Percentiles rank a stretch among this genome's conserved stretches.
Evolutionary conservation across 2,888 invertebrate genomes (phyloP).

Genomic region (Nomada goodeniana): DNA sequence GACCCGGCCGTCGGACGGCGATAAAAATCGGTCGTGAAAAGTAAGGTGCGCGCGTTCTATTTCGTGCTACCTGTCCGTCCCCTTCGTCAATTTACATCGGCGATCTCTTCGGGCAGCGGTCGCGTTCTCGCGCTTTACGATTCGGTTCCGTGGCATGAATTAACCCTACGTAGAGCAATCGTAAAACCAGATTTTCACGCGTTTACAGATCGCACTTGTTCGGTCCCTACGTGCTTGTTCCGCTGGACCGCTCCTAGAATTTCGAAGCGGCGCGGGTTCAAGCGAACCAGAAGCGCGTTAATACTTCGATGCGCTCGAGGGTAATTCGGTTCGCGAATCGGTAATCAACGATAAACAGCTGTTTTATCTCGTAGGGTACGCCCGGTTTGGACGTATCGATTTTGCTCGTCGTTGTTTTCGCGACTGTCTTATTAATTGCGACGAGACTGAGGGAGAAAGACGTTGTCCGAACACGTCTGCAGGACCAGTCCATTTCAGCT

Average conservation of each 20-base stretch:
- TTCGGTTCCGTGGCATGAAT: slow-evolving; percentile 19
- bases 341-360: no score
- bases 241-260: no score
- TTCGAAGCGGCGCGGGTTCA: no score
- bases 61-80: slow-evolving; percentile 26
- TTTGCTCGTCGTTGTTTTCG: neutral
- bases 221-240: neutral
- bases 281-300: no score
- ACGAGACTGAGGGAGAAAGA: neutral
- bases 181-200: slow-evolving; percentile 8
- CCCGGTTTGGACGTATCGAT: neutral
- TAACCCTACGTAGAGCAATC: neutral
- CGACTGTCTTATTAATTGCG: neutral
- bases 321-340: neutral
- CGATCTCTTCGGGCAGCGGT: slow-evolving; percentile 25
- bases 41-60: slow-evolving; percentile 72
- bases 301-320: neutral
- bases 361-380: no score
- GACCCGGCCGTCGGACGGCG: slow-evolving; percentile 55
- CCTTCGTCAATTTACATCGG: slow-evolving; percentile 28
- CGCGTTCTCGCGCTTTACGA: slow-evolving; percentile 55
- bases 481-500: neutral
- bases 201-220: neutral
- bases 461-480: neutral
- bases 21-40: slow-evolving; percentile 80